Percentiles rank a stretch among this genome's conserved stretches.
Conservation (phyloP, 2,888 invertebrate genomes). For the Melangyna quadrimaculata region DNA sequence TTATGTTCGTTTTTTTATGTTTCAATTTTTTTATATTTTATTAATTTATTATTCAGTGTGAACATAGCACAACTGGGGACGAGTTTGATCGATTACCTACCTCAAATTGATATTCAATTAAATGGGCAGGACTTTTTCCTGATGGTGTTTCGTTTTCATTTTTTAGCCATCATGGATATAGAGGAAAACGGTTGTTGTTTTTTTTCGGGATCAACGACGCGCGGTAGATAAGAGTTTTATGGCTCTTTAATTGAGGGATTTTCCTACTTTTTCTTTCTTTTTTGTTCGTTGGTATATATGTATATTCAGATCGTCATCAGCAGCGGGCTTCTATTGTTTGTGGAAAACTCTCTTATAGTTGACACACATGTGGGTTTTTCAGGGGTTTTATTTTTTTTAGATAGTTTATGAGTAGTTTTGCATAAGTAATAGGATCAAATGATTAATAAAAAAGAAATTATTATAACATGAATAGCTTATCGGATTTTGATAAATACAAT, state of each 20-base stretch:
- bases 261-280: slow-evolving; percentile 1
- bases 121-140: not conserved
- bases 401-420: slow-evolving; percentile 60
- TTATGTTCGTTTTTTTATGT: slow-evolving; percentile 39
- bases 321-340: slow-evolving; percentile 19
- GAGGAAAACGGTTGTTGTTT: slow-evolving; percentile 1
- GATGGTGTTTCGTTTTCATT: not conserved
- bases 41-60: slow-evolving; percentile 60
- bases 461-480: slow-evolving; percentile 27
- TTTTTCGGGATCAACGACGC: slow-evolving; percentile 1
- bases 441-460: slow-evolving; percentile 50
- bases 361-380: slow-evolving; percentile 24
- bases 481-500: slow-evolving; percentile 48
- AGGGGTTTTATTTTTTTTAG: not conserved
- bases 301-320: not conserved
- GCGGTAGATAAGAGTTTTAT: slow-evolving; percentile 48
- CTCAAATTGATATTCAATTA: slow-evolving; percentile 52
- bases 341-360: not conserved
- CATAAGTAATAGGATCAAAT: slow-evolving; percentile 70
- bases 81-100: slow-evolving; percentile 59
- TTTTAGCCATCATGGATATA: not conserved
- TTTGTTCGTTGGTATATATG: not conserved
- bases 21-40: slow-evolving; percentile 24
- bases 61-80: slow-evolving; percentile 31
- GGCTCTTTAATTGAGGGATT: slow-evolving; percentile 48